Conservation (phyloP, 2,888 invertebrate species). For the Oscheius onirici region DNA sequence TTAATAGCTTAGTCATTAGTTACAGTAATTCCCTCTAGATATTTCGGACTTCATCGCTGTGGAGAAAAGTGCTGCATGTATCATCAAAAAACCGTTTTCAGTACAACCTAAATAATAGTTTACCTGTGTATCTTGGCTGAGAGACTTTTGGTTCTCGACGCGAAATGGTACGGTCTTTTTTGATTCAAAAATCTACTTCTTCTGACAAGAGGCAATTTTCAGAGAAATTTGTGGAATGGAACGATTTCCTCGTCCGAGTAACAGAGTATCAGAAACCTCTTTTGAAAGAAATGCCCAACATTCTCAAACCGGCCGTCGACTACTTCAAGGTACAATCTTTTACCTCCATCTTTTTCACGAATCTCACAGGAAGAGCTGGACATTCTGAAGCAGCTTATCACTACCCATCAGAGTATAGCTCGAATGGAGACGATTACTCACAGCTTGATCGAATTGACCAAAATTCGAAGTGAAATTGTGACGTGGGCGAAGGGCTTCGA, state of each 20-base stretch:
- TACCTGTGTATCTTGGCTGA: too few species aligned
- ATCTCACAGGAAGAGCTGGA: conserved; percentile 26
- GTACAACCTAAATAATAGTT: too few species aligned
- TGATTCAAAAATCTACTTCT: too few species aligned
- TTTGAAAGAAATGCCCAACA: not conserved
- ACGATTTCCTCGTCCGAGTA: conserved; percentile 2
- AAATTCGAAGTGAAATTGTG: conserved; percentile 24
- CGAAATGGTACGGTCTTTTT: too few species aligned
- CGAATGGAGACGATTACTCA: not conserved
- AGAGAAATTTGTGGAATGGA: conserved; percentile 4
- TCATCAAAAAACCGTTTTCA: too few species aligned
- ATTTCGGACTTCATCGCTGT: too few species aligned
- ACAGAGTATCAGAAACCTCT: not conserved
- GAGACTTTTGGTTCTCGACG: too few species aligned
- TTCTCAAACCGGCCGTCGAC: not conserved
- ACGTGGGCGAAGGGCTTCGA: conserved; percentile 29
- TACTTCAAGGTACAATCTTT: conserved; percentile 8
- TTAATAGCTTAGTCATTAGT: too few species aligned
- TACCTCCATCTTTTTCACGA: not conserved
- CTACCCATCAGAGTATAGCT: conserved; percentile 9
- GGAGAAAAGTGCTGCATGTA: too few species aligned
- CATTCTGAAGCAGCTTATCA: conserved; percentile 21
- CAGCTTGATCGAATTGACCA: conserved; percentile 24
- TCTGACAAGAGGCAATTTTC: not conserved
- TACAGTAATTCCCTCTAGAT: too few species aligned